phyloP scores from a whole-genome alignment of 1,140 invertebrate species.

The Mizuhopecten yessoensis region DNA sequence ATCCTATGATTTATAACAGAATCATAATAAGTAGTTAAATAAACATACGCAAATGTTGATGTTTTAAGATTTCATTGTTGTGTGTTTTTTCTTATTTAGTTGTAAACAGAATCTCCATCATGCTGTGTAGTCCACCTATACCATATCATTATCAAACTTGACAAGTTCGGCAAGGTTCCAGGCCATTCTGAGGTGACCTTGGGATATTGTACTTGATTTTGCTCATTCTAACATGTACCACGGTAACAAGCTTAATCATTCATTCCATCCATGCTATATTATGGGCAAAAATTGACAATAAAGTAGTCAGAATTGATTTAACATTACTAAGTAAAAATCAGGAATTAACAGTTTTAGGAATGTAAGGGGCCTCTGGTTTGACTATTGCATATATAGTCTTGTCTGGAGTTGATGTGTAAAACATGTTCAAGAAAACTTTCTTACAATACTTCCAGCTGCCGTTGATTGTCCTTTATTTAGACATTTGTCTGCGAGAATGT shows the following conservation, averaged over 20 bases:
- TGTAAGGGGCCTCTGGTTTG: too few relatives aligned
- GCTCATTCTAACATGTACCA: too few relatives aligned
- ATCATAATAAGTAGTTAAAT: neutral
- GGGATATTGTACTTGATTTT: too few relatives aligned
- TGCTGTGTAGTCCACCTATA: neutral
- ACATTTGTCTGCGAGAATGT: neutral
- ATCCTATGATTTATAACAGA: neutral
- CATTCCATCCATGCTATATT: too few relatives aligned
- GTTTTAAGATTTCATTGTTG: neutral
- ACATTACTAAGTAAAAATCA: too few relatives aligned
- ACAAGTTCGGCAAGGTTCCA: neutral
- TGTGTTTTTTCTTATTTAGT: neutral
- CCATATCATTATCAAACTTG: neutral
- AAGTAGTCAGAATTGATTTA: too few relatives aligned
- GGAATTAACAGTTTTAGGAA: too few relatives aligned
- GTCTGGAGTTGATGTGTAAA: too few relatives aligned
- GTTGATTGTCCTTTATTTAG: neutral
- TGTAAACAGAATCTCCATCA: slow-evolving; percentile 22
- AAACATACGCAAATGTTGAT: neutral
- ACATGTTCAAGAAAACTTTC: neutral
- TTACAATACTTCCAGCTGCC: neutral
- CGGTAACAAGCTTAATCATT: too few relatives aligned
- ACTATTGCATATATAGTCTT: too few relatives aligned
- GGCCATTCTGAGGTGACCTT: too few relatives aligned
- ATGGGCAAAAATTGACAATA: too few relatives aligned